phyloP scores from a whole-genome alignment of 2,113 vertebrate species.

The Mesoclemmys tuberculata region DNA sequence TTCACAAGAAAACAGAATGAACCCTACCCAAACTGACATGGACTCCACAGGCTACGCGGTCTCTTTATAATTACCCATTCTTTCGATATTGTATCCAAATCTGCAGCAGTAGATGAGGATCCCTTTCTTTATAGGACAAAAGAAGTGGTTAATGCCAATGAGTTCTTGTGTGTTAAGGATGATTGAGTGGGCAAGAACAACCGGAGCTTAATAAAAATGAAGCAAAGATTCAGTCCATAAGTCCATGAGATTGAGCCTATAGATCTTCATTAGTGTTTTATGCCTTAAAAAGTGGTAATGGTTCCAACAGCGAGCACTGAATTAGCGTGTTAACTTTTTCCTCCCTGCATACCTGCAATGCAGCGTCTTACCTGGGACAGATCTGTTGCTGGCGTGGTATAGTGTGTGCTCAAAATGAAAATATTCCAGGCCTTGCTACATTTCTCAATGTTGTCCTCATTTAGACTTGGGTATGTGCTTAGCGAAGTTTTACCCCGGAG shows the following conservation, averaged over 20 bases:
- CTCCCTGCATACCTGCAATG: conserved; percentile 29
- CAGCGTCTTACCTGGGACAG: not conserved
- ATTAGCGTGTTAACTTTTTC: conserved; percentile 66
- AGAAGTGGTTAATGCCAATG: conserved; percentile 56
- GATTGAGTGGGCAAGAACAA: conserved; percentile 73
- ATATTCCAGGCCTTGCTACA: not conserved
- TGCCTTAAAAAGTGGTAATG: conserved; percentile 74
- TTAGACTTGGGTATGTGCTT: not conserved
- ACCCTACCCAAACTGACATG: not conserved
- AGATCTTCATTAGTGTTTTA: conserved; percentile 78
- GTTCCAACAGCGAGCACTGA: conserved; percentile 47
- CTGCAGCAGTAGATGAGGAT: conserved; percentile 38
- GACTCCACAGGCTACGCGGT: not conserved
- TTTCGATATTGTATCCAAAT: conserved; percentile 51
- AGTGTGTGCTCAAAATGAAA: not conserved
- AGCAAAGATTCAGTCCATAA: conserved; percentile 68
- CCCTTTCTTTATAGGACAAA: conserved; percentile 51
- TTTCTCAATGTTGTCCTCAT: not conserved
- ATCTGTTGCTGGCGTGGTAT: not conserved
- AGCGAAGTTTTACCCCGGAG: not conserved
- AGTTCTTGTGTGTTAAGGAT: conserved; percentile 68
- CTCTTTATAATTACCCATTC: conserved; percentile 38
- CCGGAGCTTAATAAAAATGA: conserved; percentile 72
- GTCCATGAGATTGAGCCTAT: conserved; percentile 77
- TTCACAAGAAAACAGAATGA: conserved; percentile 13